Conservation (phyloP, 2,797 vertebrate species). For the Ctenopoma multispine region DNA sequence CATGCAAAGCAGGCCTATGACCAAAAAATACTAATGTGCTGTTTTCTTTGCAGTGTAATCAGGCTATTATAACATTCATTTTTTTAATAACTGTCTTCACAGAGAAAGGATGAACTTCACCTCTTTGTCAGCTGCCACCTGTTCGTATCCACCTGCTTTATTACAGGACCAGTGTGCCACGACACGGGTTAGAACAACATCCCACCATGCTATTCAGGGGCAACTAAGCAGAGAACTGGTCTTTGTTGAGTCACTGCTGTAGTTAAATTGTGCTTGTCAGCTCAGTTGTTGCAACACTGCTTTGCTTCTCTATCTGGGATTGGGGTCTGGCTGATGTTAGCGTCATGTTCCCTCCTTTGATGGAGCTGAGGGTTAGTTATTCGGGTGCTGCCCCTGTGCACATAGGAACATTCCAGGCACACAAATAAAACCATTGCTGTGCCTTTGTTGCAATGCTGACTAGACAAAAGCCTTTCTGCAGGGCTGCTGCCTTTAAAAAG, state of each 20-base stretch:
- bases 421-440: conserved; percentile 75
- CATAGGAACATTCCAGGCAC: conserved; percentile 77
- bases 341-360: conserved; percentile 56
- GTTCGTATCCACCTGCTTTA: conserved; percentile 49
- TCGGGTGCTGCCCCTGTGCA: conserved; percentile 63
- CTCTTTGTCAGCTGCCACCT: conserved; percentile 43
- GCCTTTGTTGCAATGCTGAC: conserved; percentile 83
- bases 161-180: conserved; percentile 19
- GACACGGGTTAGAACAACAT: conserved; percentile 44
- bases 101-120: conserved; percentile 14
- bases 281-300: conserved; percentile 55
- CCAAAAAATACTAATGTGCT: conserved; percentile 25
- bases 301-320: conserved; percentile 57
- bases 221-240: conserved; percentile 62
- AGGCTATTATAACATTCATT: conserved; percentile 17
- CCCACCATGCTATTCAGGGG: conserved; percentile 69
- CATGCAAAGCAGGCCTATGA: conserved; percentile 37
- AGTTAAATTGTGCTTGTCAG: conserved; percentile 68
- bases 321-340: conserved; percentile 61
- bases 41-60: conserved; percentile 41
- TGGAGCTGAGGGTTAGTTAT: conserved; percentile 59
- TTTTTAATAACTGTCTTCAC: conserved; percentile 9
- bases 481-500: conserved; percentile 78
- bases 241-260: conserved; percentile 69
- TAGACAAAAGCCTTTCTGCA: conserved; percentile 81